Evolutionary conservation across 2,797 vertebrate genomes (phyloP).

Genomic region (Lagodon rhomboides): DNA sequence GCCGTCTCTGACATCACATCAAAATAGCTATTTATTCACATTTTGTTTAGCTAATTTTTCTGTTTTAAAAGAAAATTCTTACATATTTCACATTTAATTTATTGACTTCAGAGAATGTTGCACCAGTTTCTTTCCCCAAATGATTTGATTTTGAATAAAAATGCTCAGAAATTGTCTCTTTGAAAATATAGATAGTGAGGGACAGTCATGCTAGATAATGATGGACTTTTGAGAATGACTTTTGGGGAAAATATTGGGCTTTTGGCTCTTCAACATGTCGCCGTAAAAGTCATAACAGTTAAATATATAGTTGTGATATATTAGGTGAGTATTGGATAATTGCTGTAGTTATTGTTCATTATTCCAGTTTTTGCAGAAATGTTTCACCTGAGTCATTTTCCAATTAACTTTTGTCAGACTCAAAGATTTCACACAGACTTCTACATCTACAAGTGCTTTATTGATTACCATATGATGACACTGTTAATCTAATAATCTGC

Average conservation of each 20-base stretch:
- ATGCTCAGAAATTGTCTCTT: not conserved
- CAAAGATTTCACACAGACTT: not conserved
- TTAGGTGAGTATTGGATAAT: not conserved
- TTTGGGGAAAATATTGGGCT: not conserved
- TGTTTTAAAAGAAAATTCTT: too few relatives aligned
- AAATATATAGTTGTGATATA: not conserved
- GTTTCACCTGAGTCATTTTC: too few relatives aligned
- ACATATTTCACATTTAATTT: too few relatives aligned
- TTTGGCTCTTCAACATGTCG: too few relatives aligned
- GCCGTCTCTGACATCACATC: too few relatives aligned
- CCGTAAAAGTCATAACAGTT: not conserved
- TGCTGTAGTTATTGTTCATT: not conserved
- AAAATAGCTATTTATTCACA: too few relatives aligned
- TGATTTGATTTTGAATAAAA: not conserved
- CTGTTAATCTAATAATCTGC: not conserved
- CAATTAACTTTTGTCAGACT: not conserved
- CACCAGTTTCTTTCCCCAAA: too few relatives aligned
- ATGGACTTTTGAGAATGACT: not conserved
- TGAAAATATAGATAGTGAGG: not conserved
- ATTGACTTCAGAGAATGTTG: not conserved
- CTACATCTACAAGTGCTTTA: too few relatives aligned
- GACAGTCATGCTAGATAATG: not conserved
- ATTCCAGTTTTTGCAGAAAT: too few relatives aligned
- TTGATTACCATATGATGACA: not conserved
- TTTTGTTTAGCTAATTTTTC: too few relatives aligned